A percentile compares a stretch with the other conserved stretches of the same genome.
Evolutionary conservation across 2,797 vertebrate species (phyloP).

Genomic region (Martes flavigula): DNA sequence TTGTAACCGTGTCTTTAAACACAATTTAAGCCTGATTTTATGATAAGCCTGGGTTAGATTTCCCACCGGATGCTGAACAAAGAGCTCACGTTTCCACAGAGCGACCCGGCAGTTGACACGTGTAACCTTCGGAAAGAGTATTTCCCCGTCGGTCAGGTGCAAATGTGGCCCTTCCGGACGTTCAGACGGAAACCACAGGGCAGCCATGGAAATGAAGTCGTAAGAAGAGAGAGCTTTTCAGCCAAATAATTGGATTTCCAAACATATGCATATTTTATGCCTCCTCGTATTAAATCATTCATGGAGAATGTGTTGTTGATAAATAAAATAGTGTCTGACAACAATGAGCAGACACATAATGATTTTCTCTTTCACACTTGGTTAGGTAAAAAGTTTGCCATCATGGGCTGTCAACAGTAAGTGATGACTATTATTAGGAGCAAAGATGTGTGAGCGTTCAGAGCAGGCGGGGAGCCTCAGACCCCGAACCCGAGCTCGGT

Average conservation of each 20-base stretch:
- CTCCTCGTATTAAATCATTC: constrained; percentile 75
- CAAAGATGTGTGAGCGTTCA: not conserved
- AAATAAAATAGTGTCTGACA: constrained; percentile 53
- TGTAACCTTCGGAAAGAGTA: not conserved
- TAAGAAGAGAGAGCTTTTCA: constrained; percentile 57
- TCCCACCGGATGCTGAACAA: not conserved
- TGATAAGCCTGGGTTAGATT: constrained; percentile 35
- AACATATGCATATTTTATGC: constrained; percentile 66
- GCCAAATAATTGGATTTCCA: constrained; percentile 73
- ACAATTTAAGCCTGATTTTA: not conserved
- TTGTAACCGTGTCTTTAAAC: not conserved
- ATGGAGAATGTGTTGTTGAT: constrained; percentile 49
- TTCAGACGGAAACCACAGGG: not conserved
- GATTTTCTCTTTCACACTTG: constrained; percentile 42
- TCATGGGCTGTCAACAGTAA: not conserved
- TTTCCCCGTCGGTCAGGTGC: not conserved
- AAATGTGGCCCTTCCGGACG: constrained; percentile 60
- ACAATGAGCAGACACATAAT: not conserved
- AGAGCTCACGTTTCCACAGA: not conserved
- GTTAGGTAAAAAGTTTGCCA: not conserved
- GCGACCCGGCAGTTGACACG: not conserved
- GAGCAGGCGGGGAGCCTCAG: not conserved
- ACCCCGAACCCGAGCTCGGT: accelerated
- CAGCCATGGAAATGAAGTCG: constrained; percentile 29
- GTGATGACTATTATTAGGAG: not conserved